Conservation (phyloP, 2,113 vertebrate genomes). For the Scytalopus superciliaris region DNA sequence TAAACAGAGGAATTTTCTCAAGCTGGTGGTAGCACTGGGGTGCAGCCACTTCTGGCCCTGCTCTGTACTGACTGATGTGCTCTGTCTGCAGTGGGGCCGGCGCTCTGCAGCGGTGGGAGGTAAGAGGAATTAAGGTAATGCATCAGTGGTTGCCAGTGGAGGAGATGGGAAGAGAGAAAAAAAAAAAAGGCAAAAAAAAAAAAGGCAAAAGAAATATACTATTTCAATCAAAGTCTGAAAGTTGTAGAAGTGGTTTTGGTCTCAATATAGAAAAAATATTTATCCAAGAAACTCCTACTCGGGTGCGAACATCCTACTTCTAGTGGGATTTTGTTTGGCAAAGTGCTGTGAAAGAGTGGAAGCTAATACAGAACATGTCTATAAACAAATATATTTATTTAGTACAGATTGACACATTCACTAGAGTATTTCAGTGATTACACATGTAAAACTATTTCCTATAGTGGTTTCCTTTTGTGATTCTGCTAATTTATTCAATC, state of each 20-base stretch:
- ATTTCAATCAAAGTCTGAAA: slow-evolving; percentile 83
- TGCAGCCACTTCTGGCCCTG: background rate
- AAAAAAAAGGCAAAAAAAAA: fast-evolving
- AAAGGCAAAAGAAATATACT: slow-evolving; percentile 72
- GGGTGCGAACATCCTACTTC: slow-evolving; percentile 83
- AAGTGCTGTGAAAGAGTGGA: slow-evolving; percentile 75
- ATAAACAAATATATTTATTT: slow-evolving; percentile 85
- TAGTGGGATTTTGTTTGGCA: slow-evolving; percentile 82
- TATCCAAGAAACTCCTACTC: slow-evolving; percentile 81
- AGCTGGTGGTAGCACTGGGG: background rate
- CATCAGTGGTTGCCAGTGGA: slow-evolving; percentile 66
- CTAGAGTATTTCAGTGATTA: slow-evolving; percentile 76
- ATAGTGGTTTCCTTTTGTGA: slow-evolving; percentile 82
- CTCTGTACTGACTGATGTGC: background rate
- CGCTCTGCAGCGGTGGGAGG: slow-evolving; percentile 46
- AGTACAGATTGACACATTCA: slow-evolving; percentile 79
- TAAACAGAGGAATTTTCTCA: slow-evolving; percentile 10
- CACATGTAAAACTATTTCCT: slow-evolving; percentile 80
- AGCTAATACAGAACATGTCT: slow-evolving; percentile 80
- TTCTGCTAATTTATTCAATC: slow-evolving; percentile 80
- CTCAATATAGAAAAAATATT: slow-evolving; percentile 84
- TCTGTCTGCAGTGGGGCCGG: background rate
- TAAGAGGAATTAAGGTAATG: slow-evolving; percentile 66
- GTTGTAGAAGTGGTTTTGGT: slow-evolving; percentile 83
- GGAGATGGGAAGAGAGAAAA: slow-evolving; percentile 37